These are phyloP conservation scores for Peromyscus nudipes DNA, from an alignment of 2,797 vertebrate genomes.

Conservation along the genomic window DNA sequence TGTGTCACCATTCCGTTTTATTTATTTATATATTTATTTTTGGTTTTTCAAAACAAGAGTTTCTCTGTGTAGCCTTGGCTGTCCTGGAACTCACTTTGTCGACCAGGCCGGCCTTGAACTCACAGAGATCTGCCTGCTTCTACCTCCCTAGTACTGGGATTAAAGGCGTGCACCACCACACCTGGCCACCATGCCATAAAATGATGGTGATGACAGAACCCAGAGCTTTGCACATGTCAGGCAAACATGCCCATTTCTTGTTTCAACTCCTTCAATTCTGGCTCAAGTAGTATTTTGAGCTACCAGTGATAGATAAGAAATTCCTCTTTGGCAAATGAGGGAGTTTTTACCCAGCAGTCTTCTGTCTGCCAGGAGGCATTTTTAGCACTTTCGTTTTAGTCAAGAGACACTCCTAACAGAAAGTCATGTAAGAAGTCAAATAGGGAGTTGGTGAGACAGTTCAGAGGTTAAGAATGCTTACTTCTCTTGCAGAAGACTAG, in stretches of 20 bases:
- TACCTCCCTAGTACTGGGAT: neutral
- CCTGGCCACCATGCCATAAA: neutral
- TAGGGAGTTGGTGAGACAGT: neutral
- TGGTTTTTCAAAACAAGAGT: neutral
- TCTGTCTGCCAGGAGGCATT: neutral
- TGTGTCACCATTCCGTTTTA: neutral
- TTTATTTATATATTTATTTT: neutral
- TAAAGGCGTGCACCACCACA: neutral
- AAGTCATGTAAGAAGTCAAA: neutral
- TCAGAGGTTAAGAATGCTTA: neutral
- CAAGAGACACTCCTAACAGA: neutral
- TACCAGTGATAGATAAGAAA: conserved; percentile 6
- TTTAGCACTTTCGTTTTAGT: neutral
- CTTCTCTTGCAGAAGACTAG: neutral
- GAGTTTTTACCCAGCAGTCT: neutral
- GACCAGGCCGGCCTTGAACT: neutral
- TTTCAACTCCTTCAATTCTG: neutral
- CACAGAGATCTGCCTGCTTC: neutral
- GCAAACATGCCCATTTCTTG: neutral
- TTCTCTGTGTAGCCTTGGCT: neutral
- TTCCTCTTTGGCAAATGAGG: neutral
- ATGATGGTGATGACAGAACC: neutral
- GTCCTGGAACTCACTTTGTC: neutral
- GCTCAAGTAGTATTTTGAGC: neutral
- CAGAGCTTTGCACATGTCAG: neutral